phyloP scores from a whole-genome alignment of 2,113 vertebrate species.

The Ceratotherium simum region DNA sequence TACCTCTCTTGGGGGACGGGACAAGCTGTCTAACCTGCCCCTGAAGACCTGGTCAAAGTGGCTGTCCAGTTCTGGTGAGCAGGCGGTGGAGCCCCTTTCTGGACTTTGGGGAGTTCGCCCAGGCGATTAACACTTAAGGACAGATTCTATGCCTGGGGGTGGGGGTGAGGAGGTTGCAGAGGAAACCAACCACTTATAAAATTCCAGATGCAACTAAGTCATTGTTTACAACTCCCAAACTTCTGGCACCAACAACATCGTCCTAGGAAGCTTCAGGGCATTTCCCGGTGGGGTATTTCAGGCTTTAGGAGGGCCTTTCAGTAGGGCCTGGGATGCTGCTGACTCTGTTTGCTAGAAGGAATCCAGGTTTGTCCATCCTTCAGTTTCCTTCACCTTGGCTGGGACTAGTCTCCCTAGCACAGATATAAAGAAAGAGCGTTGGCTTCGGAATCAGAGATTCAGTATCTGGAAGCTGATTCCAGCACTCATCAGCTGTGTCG shows the following conservation, averaged over 20 bases:
- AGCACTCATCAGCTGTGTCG: not conserved
- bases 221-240: not conserved
- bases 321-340: too few species aligned
- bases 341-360: not conserved
- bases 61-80: not conserved
- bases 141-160: not conserved
- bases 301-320: not conserved
- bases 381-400: not conserved
- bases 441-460: not conserved
- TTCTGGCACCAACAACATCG: not conserved
- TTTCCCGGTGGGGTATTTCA: fast-evolving
- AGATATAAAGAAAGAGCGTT: not conserved
- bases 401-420: not conserved
- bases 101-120: not conserved
- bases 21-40: not conserved
- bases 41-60: not conserved
- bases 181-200: not conserved
- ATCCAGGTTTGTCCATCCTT: not conserved
- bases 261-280: not conserved
- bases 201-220: not conserved
- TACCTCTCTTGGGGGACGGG: not conserved
- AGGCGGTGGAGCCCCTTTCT: not conserved
- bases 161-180: not conserved
- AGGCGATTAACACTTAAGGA: not conserved
- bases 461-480: not conserved